Base-by-base conservation (phyloP, 2,113 vertebrate species). In the Apodemus sylvaticus region DNA sequence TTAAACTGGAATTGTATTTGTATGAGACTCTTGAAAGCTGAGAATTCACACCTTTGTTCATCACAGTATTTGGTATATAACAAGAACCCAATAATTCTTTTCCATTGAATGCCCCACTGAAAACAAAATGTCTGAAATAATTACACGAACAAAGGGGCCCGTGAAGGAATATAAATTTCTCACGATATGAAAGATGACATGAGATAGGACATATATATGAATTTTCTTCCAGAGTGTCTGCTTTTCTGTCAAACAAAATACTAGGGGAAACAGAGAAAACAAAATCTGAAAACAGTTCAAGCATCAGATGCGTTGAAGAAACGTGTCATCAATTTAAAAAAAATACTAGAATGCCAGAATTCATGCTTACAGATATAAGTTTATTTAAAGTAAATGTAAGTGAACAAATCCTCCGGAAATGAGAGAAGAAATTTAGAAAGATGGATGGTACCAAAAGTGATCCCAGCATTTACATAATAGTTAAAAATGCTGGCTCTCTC, bases 371-470 rank as follows among this genome's bases (percentile, higher is more conserved):
- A 94, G 48, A 96, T 82, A 26, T 66, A 93, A 36, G 4, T 95
- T 97, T 96, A 95, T 96, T 96, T 79, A 83, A 83, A 93, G 89
- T 86, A 90, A 81, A 66, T 4, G 58, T 45, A 45, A 74, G 1
- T 62, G 34, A 89, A 86, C 66, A 42, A 79, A 29, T 90, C 1
- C 14, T 48, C 87, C 36, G 78, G 73, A 53, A 66, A 94, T 8
- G 7, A 48, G 16, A 58, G n/a, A 42, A 83, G n/a, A 62, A 62
- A 83, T 42, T 17, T 83, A 62, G n/a, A 83, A 24, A 42, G 34
- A 78, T 60, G 66, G 11, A 55, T 45, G 48, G 2, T 5, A 82
- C 17, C 2, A 89, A 53, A 74, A 93, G 2, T 66, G 12, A 62
- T 42, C 36, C 31, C 78, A n/a, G 81, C 26, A 31, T 2, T 55